Percentiles rank a stretch among this genome's conserved stretches.
Conservation (phyloP, 2,113 vertebrate species). For the Ancistrus triradiatus region DNA sequence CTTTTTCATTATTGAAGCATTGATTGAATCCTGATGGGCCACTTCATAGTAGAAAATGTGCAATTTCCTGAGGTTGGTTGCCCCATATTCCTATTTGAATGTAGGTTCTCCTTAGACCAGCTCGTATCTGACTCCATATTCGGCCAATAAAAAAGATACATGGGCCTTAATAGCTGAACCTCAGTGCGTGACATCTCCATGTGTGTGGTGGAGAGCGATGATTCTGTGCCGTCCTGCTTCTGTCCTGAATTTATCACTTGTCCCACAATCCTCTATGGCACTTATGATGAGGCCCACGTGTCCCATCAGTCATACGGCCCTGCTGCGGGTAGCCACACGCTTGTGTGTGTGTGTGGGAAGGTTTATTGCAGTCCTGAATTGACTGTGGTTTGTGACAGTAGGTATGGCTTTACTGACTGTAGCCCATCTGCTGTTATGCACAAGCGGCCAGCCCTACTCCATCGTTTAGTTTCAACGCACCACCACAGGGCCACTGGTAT, state of each 20-base stretch:
- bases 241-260: conserved; percentile 48
- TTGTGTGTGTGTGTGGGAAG: conserved; percentile 20
- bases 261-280: conserved; percentile 48
- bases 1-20: conserved; percentile 4
- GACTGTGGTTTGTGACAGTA: too few relatives aligned
- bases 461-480: too few relatives aligned
- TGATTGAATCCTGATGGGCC: conserved; percentile 9
- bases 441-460: too few relatives aligned
- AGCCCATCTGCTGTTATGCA: too few relatives aligned
- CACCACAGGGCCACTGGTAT: too few relatives aligned
- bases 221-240: conserved; percentile 31
- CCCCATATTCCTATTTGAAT: conserved; percentile 12
- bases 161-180: conserved; percentile 24
- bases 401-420: too few relatives aligned
- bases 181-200: conserved; percentile 15
- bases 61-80: conserved; percentile 13
- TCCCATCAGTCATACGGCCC: conserved; percentile 50
- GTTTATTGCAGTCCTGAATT: conserved; percentile 29
- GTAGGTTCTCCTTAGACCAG: conserved; percentile 6
- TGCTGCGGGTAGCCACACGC: background rate
- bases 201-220: conserved; percentile 10
- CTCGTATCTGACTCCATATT: conserved; percentile 13
- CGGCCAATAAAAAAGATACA: conserved; percentile 33
- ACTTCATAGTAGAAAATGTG: background rate
- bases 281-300: conserved; percentile 54